Evolutionary conservation across 2,113 vertebrate species (phyloP).

Genomic region (Lonchura striata): DNA sequence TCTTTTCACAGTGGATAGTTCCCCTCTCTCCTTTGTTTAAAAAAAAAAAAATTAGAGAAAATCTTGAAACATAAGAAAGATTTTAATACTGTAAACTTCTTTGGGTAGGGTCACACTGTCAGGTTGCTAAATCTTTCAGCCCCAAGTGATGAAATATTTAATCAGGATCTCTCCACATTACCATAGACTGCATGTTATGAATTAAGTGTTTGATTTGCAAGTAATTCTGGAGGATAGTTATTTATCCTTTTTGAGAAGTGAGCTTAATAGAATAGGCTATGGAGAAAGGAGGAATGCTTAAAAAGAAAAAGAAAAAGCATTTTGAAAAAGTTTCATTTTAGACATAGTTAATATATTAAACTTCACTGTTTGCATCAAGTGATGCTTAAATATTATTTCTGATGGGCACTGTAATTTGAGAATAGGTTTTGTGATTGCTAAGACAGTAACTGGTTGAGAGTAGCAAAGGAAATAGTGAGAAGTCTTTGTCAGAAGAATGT

Average conservation of each 20-base stretch:
- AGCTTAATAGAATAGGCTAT: background rate
- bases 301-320: background rate
- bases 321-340: background rate
- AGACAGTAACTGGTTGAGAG: background rate
- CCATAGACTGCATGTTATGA: background rate
- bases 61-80: background rate
- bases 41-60: background rate
- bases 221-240: background rate
- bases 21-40: background rate
- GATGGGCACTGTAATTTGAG: background rate
- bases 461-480: background rate
- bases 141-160: background rate
- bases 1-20: background rate
- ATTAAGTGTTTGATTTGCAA: background rate
- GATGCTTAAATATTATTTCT: background rate
- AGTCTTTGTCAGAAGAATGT: background rate
- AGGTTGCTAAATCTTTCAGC: background rate
- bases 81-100: background rate
- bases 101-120: background rate
- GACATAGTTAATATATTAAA: background rate
- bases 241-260: background rate
- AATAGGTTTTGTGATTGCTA: background rate
- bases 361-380: background rate
- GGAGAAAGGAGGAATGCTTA: background rate
- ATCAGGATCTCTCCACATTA: background rate